Base-by-base conservation (phyloP, 1,140 invertebrate species). In the Maniola jurtina region DNA sequence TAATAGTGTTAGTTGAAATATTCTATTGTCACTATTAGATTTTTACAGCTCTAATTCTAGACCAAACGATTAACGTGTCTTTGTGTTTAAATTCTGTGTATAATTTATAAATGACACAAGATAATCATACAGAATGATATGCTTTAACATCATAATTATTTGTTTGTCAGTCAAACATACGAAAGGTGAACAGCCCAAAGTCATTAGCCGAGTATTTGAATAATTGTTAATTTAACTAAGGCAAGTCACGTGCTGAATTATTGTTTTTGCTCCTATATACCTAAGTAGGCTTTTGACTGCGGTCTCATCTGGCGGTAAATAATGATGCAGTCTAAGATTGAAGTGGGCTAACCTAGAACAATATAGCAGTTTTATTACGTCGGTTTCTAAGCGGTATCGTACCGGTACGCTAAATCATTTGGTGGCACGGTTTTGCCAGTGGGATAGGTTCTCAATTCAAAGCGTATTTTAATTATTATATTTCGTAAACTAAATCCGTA, bases 211-310 rank as follows among this genome's bases (percentile, higher is more conserved):
- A 6, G 0, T 34, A 55, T 35, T 55, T 55, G 33, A 55, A 55
- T 55, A 55, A 55, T 55, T 55, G 54, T 36, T 55, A 55, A 55
- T 55, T 55, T 55, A 36, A 33, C 54, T 7, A 15, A 55, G 6
- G 9, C 6, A 13, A 35, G 48, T 52, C 48, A 52, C 15, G 14
- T 52, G 14, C 7, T 25, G 15, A 52, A 6, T 16, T 5, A 13
- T 50, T 52, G 6, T 16, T 16, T 7, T 16, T 15, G 6, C 13
- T 16, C 48, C 2, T 16, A 25, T 1, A 25, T 25, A 25, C 25
- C 25, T 25, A 25, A 25, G 25, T 25, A 2, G 4, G 25, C 1
- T 25, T 25, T 25, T 2, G 1, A 25, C 4, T 25, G 25, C 25
- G 25, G 25, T 25, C 4, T 25, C 25, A 25, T 25, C 25, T 25